phyloP scores from a whole-genome alignment of 1,140 invertebrate species.

The Calliphora vicina region DNA sequence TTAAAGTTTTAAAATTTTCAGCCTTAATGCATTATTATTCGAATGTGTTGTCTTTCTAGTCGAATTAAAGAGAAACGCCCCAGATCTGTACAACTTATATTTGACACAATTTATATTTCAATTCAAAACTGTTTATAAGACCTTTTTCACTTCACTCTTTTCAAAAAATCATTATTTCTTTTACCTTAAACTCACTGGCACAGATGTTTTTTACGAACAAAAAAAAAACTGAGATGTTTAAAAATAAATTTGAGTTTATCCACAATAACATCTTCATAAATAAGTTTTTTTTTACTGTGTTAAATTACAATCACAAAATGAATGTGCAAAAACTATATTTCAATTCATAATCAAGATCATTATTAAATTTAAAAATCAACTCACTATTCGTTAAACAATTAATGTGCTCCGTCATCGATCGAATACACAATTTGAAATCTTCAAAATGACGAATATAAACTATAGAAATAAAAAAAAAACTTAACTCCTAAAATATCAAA shows the following conservation, averaged over 20 bases:
- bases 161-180: too few species aligned
- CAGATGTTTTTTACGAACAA: too few species aligned
- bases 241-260: neutral
- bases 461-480: neutral
- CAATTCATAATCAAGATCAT: neutral
- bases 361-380: neutral
- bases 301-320: neutral
- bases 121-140: too few species aligned
- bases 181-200: too few species aligned
- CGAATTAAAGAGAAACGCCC: too few species aligned
- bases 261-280: neutral
- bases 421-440: neutral
- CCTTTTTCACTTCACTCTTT: too few species aligned
- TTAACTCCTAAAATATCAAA: neutral
- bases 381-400: neutral
- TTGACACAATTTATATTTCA: too few species aligned
- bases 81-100: too few species aligned
- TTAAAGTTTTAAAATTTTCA: too few species aligned
- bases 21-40: too few species aligned
- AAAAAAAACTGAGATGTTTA: neutral
- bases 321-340: neutral
- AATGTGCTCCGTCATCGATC: neutral
- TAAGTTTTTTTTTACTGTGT: neutral
- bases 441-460: neutral
- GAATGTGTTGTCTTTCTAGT: too few species aligned